Evolutionary conservation across 2,113 vertebrate genomes (phyloP).

Genomic region (Microtus pennsylvanicus): DNA sequence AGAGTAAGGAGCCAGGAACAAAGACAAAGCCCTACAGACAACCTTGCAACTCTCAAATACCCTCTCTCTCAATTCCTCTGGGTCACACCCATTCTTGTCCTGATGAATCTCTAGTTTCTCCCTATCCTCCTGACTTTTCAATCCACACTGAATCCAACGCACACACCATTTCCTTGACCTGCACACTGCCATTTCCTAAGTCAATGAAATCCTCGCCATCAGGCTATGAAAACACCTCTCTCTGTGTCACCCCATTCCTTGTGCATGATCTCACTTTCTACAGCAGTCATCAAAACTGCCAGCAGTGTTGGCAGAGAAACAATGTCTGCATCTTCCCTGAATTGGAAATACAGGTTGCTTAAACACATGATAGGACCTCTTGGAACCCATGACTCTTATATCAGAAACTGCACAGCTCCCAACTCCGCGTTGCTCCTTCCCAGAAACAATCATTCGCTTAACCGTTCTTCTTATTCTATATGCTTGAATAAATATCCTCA

Average conservation of each 20-base stretch:
- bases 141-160: background rate
- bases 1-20: background rate
- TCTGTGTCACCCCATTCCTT: background rate
- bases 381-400: background rate
- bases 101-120: background rate
- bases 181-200: background rate
- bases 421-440: background rate
- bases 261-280: too few species aligned
- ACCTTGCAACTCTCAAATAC: rapidly evolving
- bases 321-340: too few species aligned
- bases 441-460: background rate
- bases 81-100: rapidly evolving
- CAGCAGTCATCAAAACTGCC: background rate
- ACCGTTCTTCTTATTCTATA: background rate
- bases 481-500: background rate
- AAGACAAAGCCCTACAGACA: background rate
- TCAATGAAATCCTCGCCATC: background rate
- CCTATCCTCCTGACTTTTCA: background rate
- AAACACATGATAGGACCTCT: background rate
- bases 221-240: background rate
- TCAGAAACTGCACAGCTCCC: background rate
- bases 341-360: rapidly evolving
- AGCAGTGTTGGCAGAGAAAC: rapidly evolving
- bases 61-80: background rate
- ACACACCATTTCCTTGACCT: background rate